Base-by-base conservation (phyloP, 2,797 vertebrate genomes). In the Sparidentex hasta region DNA sequence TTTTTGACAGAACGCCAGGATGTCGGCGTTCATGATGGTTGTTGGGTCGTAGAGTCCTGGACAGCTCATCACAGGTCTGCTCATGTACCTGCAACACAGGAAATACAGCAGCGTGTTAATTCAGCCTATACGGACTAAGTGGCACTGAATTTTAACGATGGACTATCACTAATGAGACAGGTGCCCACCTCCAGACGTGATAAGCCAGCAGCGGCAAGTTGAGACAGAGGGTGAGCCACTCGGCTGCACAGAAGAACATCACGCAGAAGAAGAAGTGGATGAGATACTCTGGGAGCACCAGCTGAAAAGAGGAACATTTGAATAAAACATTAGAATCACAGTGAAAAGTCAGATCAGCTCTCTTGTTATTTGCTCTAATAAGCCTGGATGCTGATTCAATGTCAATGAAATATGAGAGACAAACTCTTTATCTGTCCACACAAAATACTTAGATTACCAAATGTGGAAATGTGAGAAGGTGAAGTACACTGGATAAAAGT, bases 261-360 rank as follows among this genome's bases (percentile, higher is more conserved):
- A 99, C 97, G 73, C 98, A 99, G 97, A 99, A 99, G 97, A 99
- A 99, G 78, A 98, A 97, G 65, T 99, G 98, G 96, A 99, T 99
- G 93, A 99, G 98, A 93, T 99, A 99, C 95, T 99, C 98, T 1
- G 98, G 98, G 87, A 99, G 97, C 44, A 99, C 98, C 88, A 99
- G 96, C 98, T 99, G 96, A 2, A 73, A 73, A 62, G 58, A 85
- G 29, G 46, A 54, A 43, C 59, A 41, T 13, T 1, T 3, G 2
- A 6, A 54, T 11, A 47, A 54, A 14, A 64, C 2, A n/a, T 85
- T 50, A 85, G 0, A 50, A 55, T 56, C n/a, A 18, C 7, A 43
- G 23, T 12, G 4, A 43, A 50, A 7, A 38, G 7, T 65, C 43
- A 46, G 23, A 27, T 25, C 11, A 64, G 21, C n/a, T 52, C 17